A percentile compares a stretch with the other conserved stretches of the same genome.
phyloP scores from a whole-genome alignment of 2,797 vertebrate species.

The Sebastes oblongus region DNA sequence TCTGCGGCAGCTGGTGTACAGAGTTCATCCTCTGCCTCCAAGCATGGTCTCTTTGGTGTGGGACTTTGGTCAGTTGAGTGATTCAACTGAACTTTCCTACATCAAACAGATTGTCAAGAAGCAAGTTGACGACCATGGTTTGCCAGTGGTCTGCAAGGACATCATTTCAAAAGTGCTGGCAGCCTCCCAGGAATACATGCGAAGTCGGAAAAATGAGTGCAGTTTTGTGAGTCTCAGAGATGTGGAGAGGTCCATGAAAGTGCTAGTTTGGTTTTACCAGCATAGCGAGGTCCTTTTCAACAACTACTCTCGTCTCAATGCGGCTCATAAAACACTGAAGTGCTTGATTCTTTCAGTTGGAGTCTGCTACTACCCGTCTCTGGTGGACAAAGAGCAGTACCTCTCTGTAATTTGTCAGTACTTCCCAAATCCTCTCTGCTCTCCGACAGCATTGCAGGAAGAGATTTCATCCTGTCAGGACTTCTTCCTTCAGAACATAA shows the following conservation, averaged over 20 bases:
- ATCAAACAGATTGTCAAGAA: conserved; percentile 82
- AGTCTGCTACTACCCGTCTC: conserved; percentile 84
- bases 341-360: conserved; percentile 81
- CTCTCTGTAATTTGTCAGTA: conserved; percentile 62
- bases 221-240: conserved; percentile 86
- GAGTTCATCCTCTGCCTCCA: conserved; percentile 85
- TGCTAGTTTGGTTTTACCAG: conserved; percentile 83
- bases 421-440: conserved; percentile 61
- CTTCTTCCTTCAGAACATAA: conserved; percentile 76
- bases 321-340: conserved; percentile 55
- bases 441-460: conserved; percentile 32
- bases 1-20: conserved; percentile 85
- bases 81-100: conserved; percentile 80
- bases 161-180: conserved; percentile 77
- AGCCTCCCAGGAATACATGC: conserved; percentile 81
- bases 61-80: conserved; percentile 86
- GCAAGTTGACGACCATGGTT: conserved; percentile 40
- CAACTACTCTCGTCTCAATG: background rate
- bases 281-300: conserved; percentile 65
- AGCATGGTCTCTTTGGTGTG: conserved; percentile 85
- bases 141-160: conserved; percentile 56
- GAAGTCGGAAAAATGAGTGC: conserved; percentile 78
- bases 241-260: conserved; percentile 84
- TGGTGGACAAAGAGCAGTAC: conserved; percentile 76
- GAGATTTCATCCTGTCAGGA: conserved; percentile 81